Evolutionary conservation across 2,113 vertebrate genomes (phyloP).

Genomic region (Raja brachyura): DNA sequence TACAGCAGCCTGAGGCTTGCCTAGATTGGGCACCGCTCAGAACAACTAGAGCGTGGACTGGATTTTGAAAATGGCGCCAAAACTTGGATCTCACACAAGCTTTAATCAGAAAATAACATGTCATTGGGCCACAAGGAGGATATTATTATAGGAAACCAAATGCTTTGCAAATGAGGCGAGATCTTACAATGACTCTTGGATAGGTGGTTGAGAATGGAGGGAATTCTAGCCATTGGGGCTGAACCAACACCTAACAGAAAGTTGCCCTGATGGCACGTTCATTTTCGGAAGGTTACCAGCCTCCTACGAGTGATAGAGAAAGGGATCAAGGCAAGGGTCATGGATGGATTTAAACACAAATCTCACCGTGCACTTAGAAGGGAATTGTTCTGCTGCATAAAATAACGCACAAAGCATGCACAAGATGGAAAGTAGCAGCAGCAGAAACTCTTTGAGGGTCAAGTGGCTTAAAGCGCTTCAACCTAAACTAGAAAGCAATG

Average conservation of each 20-base stretch:
- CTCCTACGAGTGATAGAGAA: not conserved
- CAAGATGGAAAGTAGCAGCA: not conserved
- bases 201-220: not conserved
- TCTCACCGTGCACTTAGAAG: not conserved
- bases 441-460: not conserved
- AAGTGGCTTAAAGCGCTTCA: not conserved
- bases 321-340: not conserved
- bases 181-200: too few relatives aligned
- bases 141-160: not conserved
- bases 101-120: not conserved
- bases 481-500: not conserved
- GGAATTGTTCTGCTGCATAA: not conserved
- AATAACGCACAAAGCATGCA: not conserved
- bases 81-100: not conserved
- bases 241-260: not conserved
- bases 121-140: not conserved
- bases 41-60: too few relatives aligned
- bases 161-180: too few relatives aligned
- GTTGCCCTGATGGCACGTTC: too few relatives aligned
- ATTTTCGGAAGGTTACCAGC: not conserved
- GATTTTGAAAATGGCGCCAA: too few relatives aligned
- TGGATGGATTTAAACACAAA: not conserved
- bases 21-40: too few relatives aligned
- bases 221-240: not conserved
- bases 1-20: too few relatives aligned